Percentiles rank a stretch among this genome's conserved stretches.
These are phyloP conservation scores for Tragulus kanchil DNA, from an alignment of 2,113 vertebrate genomes.

Conservation along the genomic window DNA sequence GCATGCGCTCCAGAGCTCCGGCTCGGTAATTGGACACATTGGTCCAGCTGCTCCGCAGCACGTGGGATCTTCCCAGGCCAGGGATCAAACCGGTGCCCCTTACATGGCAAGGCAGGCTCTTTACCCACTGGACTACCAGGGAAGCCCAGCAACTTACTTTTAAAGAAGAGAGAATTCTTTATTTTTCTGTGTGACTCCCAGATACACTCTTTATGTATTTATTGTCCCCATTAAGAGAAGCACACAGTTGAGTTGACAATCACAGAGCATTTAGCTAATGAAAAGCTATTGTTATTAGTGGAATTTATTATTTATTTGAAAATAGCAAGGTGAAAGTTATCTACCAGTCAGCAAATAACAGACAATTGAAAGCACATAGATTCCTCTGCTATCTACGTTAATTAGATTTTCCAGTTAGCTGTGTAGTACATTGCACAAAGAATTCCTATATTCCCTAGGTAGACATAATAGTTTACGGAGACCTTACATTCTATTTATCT, in stretches of 20 bases:
- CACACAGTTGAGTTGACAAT: conserved; percentile 42
- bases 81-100: too few relatives aligned
- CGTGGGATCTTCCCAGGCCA: too few relatives aligned
- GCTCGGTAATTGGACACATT: too few relatives aligned
- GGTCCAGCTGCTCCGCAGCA: too few relatives aligned
- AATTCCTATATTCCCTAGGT: conserved; percentile 56
- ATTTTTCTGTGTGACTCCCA: not conserved
- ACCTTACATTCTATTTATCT: conserved; percentile 64
- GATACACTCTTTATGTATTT: not conserved
- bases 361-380: conserved; percentile 74
- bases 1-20: too few relatives aligned
- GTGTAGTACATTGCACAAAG: conserved; percentile 64
- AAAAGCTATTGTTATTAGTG: conserved; percentile 72
- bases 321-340: conserved; percentile 69
- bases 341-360: conserved; percentile 73
- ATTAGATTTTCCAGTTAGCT: conserved; percentile 77
- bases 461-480: conserved; percentile 44
- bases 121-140: too few relatives aligned
- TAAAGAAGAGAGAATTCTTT: not conserved
- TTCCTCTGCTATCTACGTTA: conserved; percentile 53
- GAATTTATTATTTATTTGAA: conserved; percentile 72
- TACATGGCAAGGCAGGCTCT: too few relatives aligned
- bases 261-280: conserved; percentile 68
- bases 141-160: not conserved
- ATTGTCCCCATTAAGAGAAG: conserved; percentile 64